Evolutionary conservation across 2,888 invertebrate species (phyloP), one percentile per base, ranked within the genome.

Genomic region (Melieria crassipennis): DNA sequence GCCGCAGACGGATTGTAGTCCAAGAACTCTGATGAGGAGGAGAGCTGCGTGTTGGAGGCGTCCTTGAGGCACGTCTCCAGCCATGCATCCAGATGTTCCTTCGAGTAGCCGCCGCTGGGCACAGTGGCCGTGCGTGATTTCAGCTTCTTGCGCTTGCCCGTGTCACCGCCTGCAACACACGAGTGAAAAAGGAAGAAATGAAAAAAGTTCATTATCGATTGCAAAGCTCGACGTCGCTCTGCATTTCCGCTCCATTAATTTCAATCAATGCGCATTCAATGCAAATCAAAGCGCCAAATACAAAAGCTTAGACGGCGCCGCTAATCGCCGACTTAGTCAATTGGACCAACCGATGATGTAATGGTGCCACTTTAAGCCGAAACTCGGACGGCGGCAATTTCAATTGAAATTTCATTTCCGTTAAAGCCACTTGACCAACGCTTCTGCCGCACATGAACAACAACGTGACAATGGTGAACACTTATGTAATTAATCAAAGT

Each of bases 51-150:
- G 69, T 82, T 82, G 56, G 84, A 81, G 11, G 83, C 84, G 81
- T 87, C 87, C 73, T 87, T 81, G 60, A 87, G 76, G 64, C 87
- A 87, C 66, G 83, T 87, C 78, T 87, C 87, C 45, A 87, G 79
- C 87, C 87, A 87, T 45, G 84, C 85, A 76, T 87, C 87, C 65
- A 87, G 77, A 75, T 85, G 86, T 76, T 85, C 84, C 80, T 84
- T 83, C 70, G 81, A 79, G 76, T 85, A 85, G 61, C 79, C 76
- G n/a, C 74, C 75, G 65, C 75, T 55, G n/a, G 81, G 73, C 55
- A 79, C 72, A 63, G 81, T 72, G 62, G 82, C 78, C 73, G 80
- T 85, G 74, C 87, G 84, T 65, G 84, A 82, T 79, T 86, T 86
- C 9, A 84, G 76, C 74, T 87, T 86, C 78, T 85, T 85, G 16